Percentiles rank a stretch among this genome's conserved stretches.
These are phyloP conservation scores for Macquaria australasica DNA, from an alignment of 2,113 vertebrate genomes.

Conservation along the genomic window DNA sequence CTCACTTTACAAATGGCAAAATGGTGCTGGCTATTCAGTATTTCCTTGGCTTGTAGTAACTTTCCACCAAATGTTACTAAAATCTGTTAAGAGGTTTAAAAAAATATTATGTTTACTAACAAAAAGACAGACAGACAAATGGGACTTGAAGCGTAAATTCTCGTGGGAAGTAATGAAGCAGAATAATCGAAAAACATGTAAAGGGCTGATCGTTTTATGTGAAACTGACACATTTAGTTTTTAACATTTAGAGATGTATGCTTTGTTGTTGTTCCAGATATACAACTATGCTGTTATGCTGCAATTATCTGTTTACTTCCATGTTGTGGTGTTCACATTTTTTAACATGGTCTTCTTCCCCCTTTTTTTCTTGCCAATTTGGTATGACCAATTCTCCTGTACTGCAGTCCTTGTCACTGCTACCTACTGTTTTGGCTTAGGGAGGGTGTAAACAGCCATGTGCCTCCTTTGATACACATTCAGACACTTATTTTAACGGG, in stretches of 20 bases:
- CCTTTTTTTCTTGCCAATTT: background rate
- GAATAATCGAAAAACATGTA: too few relatives aligned
- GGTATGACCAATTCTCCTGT: background rate
- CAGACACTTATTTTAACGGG: background rate
- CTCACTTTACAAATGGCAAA: background rate
- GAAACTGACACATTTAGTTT: too few relatives aligned
- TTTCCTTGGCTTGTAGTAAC: background rate
- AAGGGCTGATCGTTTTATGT: too few relatives aligned
- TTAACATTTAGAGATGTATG: background rate
- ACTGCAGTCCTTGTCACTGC: background rate
- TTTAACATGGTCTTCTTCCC: background rate
- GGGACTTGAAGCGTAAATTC: background rate
- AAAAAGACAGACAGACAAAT: background rate
- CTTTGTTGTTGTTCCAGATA: background rate
- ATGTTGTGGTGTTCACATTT: background rate
- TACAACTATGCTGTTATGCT: background rate
- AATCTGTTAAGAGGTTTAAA: background rate
- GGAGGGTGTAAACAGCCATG: background rate
- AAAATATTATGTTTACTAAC: background rate
- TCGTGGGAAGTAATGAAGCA: background rate
- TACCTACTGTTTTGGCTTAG: background rate
- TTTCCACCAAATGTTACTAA: background rate
- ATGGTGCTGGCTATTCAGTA: background rate
- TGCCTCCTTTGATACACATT: background rate
- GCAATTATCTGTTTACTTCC: background rate